Evolutionary conservation across 2,888 invertebrate species (phyloP), one percentile per base, ranked within the genome.

Genomic region (Drosophila meridionalis): DNA sequence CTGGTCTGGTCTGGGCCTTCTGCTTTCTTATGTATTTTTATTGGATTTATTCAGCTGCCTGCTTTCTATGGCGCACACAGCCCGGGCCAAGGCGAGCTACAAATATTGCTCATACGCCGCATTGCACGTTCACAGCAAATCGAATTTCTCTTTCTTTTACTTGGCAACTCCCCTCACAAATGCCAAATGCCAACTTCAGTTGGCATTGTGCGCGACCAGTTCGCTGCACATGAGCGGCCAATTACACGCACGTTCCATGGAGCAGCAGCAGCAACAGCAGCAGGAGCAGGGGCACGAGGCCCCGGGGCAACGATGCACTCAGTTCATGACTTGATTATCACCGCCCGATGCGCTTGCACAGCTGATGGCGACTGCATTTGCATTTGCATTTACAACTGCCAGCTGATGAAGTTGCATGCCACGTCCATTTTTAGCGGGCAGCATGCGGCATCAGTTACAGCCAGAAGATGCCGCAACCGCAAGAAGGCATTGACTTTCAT

Each of bases 301-400:
- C 26, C 28, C 11, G 50, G 48, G 48, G 36, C 28, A 34, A 42
- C 38, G 30, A 47, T 43, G 50, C 57, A 71, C 63, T 56, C 73
- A 74, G 70, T 68, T 80, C 89, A 80, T 82, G 87, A 89, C 87
- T 89, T 85, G 84, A 85, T 89, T 89, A 85, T 87, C 83, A 74
- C 56, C 82, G 87, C 70, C 74, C 71, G 84, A 69, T 85, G 89
- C 77, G 76, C 89, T 76, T 70, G 78, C 83, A 69, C 84, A 78
- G 73, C 80, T 76, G 87, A 81, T 86, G 89, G 72, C 82, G 66
- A 78, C 78, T 72, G 65, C 78, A 84, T 84, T 77, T 78, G 83
- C 83, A 80, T 83, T 77, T 78, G 83, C 83, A 80, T 83, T 56
- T 56, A 40, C 56, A 56, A 56, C 69, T 83, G 86, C 75, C 87